phyloP scores from a whole-genome alignment of 2,888 invertebrate species.

The Brenthis ino region DNA sequence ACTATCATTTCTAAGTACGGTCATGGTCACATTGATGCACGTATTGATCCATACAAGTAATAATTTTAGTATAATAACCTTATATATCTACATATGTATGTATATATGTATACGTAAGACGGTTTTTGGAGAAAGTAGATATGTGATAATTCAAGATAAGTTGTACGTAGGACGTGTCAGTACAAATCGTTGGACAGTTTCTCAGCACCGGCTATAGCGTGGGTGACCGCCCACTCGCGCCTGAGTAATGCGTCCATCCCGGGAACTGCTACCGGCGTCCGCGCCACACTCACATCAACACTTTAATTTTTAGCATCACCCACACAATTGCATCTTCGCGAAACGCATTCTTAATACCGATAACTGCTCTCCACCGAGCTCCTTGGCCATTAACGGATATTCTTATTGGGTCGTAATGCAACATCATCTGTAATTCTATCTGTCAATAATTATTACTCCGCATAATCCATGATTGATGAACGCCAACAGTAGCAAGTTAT shows the following conservation, averaged over 20 bases:
- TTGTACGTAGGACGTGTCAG: conserved; percentile 49
- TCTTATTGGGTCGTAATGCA: conserved; percentile 32
- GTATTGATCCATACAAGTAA: not conserved
- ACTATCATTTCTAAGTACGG: not conserved
- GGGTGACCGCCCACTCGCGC: conserved; percentile 52
- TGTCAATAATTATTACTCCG: conserved; percentile 74
- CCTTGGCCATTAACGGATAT: conserved; percentile 32
- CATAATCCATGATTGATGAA: conserved; percentile 75
- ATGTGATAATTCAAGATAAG: conserved; percentile 40
- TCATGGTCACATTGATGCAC: too few species aligned
- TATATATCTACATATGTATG: conserved; percentile 42
- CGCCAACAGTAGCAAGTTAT: conserved; percentile 67
- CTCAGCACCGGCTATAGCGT: conserved; percentile 48
- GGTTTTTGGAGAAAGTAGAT: conserved; percentile 54
- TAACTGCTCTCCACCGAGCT: conserved; percentile 23
- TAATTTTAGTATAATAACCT: not conserved
- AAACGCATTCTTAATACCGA: conserved; percentile 39
- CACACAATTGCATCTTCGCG: conserved; percentile 35
- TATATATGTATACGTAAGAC: conserved; percentile 39
- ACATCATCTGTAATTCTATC: conserved; percentile 49
- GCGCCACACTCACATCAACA: conserved; percentile 10
- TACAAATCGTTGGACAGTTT: conserved; percentile 50
- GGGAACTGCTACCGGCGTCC: conserved; percentile 26
- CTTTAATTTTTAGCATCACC: conserved; percentile 8
- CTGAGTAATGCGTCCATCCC: conserved; percentile 32